Base-by-base conservation (phyloP, 2,888 invertebrate species). In the Eupsilia transversa region DNA sequence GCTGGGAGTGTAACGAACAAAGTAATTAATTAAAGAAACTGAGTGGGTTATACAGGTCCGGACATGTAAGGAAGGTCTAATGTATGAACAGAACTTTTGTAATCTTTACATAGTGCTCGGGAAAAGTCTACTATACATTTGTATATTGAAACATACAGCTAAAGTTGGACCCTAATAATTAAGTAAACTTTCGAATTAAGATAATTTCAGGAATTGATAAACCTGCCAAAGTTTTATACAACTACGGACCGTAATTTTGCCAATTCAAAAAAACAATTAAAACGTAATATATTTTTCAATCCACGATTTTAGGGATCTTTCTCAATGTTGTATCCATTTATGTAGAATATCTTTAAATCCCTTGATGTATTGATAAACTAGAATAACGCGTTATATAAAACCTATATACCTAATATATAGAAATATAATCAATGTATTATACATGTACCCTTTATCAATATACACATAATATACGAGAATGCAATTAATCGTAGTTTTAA, bases 401-500 rank as follows among this genome's bases (percentile, higher is more conserved):
- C n/a, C n/a, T 56, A 57, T 52, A 67, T 46, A 65, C 52, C 27
- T 54, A 33, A 41, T 30, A 52, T 20, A 35, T 7, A 49, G 41
- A 76, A 63, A 49, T 41, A 33, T 60, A 68, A 60, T 60, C 52
- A 43, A 30, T 54, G 54, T 43, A 57, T 57, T 60, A 52, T 54
- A 56, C 5, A 61, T 57, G n/a, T 82, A 76, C 23, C 57, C 57
- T 54, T 82, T 67, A 65, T 72, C 2, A 46, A 64, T 77, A 30
- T 77, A 82, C 27, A 68, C 23, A 23, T 38, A 67, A 14, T 79
- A 61, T 52, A 72, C 35, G 60, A 54, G 30, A 69, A 65, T 80
- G 66, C 72, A 83, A 71, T 70, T 67, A 67, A 73, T 73, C 33
- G 27, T 83, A 70, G 49, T 67, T 79, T 79, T 52, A 63, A 74